Evolutionary conservation across 2,888 invertebrate genomes (phyloP), one percentile per base, ranked within the genome.

Genomic region (Hemaris fuciformis): DNA sequence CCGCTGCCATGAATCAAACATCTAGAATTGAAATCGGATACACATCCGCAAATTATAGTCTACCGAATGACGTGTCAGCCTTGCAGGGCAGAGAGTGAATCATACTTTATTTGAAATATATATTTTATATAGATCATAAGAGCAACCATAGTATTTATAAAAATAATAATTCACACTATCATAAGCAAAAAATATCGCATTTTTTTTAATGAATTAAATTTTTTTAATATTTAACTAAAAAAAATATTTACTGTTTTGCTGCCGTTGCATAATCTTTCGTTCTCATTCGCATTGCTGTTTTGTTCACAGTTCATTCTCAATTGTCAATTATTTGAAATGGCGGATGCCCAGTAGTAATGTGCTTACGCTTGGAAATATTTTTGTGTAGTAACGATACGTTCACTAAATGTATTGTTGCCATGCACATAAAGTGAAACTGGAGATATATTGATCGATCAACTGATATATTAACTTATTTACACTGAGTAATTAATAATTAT

Each of bases 1-100:
- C 60, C 60, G 60, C 41, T 25, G 41, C n/a, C 25, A 23, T 53
- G 53, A 41, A 46, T 41, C 48, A 60, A 46, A 38, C 46, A 46
- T 41, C 5, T 22, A 38, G 23, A 15, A 23, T 46, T 23, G 25
- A 25, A 41, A 53, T 41, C 60, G 48, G 60, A 60, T 48, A 60
- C 60, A 60, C 53, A 41, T 27, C 48, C 13, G 15, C 20, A 34
- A 45, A 23, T 46, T 46, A 38, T 15, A 41, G 25, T 13, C 10
- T 41, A 48, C 20, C 31, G 59, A 45, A 20, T 13, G 22, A 23
- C 15, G 15, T 22, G 43, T 59, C 27, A 42, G 59, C 10, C 41
- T 41, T 42, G 13, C 27, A 45, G 20, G 20, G 3, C 18, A 20
- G 20, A 45, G 20, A 18, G 15, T 41, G 42, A 42, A 18, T 27